Percentiles rank a stretch among this genome's conserved stretches.
These are phyloP conservation scores for Ditylenchus weischeri DNA, from an alignment of 2,888 invertebrate genomes.

Conservation along the genomic window DNA sequence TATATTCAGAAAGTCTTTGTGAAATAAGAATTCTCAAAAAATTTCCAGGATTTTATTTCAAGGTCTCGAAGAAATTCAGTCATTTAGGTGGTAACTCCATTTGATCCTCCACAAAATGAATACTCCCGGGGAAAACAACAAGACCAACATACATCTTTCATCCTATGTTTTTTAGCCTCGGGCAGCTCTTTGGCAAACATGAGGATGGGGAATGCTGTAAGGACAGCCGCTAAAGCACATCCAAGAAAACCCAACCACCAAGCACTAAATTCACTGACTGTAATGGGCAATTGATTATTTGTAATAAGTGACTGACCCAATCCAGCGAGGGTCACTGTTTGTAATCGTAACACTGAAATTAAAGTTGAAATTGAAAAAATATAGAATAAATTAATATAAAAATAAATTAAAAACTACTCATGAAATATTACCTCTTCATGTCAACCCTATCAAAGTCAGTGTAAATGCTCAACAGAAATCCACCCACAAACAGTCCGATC, in stretches of 20 bases:
- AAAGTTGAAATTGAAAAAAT: not conserved
- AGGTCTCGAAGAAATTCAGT: too few species aligned
- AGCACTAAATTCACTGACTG: too few species aligned
- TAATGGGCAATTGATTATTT: too few species aligned
- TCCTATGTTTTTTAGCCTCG: conserved; percentile 54
- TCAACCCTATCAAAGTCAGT: conserved; percentile 71
- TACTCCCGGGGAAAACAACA: too few species aligned
- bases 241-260: conserved; percentile 64
- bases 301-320: conserved; percentile 50
- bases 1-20: too few species aligned
- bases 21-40: too few species aligned
- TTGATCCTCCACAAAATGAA: too few species aligned
- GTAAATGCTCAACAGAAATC: conserved; percentile 74
- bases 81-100: too few species aligned
- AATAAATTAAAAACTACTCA: not conserved
- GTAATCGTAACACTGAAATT: conserved; percentile 35
- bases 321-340: conserved; percentile 59
- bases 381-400: not conserved
- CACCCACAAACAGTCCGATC: conserved; percentile 79
- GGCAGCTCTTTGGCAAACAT: conserved; percentile 57
- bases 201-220: conserved; percentile 60
- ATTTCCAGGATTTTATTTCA: too few species aligned
- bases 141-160: conserved; percentile 43
- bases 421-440: conserved; percentile 68
- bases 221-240: conserved; percentile 59